A percentile compares a stretch with the other conserved stretches of the same genome.
phyloP scores from a whole-genome alignment of 2,888 invertebrate genomes.

The Xylophagus ater region DNA sequence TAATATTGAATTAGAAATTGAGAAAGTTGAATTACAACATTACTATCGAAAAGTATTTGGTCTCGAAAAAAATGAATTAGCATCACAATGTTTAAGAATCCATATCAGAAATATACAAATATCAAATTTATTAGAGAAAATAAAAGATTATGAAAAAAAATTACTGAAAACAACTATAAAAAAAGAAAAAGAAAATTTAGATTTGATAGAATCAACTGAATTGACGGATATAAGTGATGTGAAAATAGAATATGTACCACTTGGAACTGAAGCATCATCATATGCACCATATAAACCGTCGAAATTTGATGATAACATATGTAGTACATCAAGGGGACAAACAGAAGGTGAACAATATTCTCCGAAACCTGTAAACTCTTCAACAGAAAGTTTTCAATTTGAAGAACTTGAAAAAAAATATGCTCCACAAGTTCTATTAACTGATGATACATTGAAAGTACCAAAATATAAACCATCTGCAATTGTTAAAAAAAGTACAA shows the following conservation, averaged over 20 bases:
- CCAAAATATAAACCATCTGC: conserved; percentile 9
- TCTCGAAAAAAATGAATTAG: conserved; percentile 3
- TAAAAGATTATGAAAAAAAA: not conserved
- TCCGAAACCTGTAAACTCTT: conserved; percentile 9
- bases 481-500: conserved; percentile 1
- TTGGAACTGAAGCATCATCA: not conserved
- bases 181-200: too few relatives aligned
- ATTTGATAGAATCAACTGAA: too few relatives aligned
- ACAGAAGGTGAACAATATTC: conserved; percentile 6
- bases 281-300: conserved; percentile 10
- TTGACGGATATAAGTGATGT: too few relatives aligned
- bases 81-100: too few relatives aligned
- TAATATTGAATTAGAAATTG: conserved; percentile 9
- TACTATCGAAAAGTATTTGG: conserved; percentile 6
- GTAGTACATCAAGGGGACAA: conserved; percentile 1
- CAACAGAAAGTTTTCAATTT: not conserved
- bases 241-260: too few relatives aligned
- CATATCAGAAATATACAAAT: too few relatives aligned
- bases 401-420: not conserved
- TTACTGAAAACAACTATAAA: not conserved
- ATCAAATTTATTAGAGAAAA: too few relatives aligned
- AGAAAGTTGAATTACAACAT: conserved; percentile 2
- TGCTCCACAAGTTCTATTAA: conserved; percentile 2
- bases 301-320: not conserved
- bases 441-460: not conserved